phyloP scores from a whole-genome alignment of 2,797 vertebrate genomes.

The Hephaestus fuliginosus region DNA sequence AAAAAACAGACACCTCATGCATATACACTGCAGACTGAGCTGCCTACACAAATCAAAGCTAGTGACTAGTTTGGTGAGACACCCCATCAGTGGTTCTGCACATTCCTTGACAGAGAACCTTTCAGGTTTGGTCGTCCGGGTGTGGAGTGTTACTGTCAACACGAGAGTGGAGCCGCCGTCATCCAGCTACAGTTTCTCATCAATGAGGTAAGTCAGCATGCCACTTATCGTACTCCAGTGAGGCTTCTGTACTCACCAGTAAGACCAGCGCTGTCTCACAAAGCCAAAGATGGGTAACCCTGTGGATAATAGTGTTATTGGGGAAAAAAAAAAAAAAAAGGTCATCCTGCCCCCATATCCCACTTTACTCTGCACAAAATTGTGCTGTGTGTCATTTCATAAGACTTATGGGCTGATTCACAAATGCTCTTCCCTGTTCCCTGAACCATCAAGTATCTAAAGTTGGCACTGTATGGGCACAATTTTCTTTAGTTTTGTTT shows the following conservation, averaged over 20 bases:
- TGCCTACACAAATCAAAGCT: background rate
- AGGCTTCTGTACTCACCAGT: constrained; percentile 3
- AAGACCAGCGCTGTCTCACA: background rate
- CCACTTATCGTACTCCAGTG: background rate
- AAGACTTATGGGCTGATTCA: constrained; percentile 38
- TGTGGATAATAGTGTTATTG: background rate
- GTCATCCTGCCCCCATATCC: background rate
- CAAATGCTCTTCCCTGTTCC: constrained; percentile 29
- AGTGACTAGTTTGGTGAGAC: background rate
- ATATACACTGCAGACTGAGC: background rate
- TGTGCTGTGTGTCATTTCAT: constrained; percentile 30
- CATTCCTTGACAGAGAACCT: constrained; percentile 88
- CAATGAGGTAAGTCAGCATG: constrained; percentile 91
- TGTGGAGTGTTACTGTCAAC: constrained; percentile 98
- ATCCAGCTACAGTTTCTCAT: constrained; percentile 99
- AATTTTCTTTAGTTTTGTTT: background rate
- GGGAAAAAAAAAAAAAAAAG: too few relatives aligned
- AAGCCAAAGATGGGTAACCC: background rate
- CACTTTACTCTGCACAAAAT: constrained; percentile 7
- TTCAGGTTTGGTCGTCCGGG: constrained; percentile 96
- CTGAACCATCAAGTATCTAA: background rate
- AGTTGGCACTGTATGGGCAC: background rate
- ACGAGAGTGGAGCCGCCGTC: constrained; percentile 95
- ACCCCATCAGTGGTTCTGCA: constrained; percentile 64
- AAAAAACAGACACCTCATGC: background rate